These are phyloP conservation scores for Ceratosolen fusciceps DNA, from an alignment of 1,140 invertebrate genomes.

Conservation along the genomic window DNA sequence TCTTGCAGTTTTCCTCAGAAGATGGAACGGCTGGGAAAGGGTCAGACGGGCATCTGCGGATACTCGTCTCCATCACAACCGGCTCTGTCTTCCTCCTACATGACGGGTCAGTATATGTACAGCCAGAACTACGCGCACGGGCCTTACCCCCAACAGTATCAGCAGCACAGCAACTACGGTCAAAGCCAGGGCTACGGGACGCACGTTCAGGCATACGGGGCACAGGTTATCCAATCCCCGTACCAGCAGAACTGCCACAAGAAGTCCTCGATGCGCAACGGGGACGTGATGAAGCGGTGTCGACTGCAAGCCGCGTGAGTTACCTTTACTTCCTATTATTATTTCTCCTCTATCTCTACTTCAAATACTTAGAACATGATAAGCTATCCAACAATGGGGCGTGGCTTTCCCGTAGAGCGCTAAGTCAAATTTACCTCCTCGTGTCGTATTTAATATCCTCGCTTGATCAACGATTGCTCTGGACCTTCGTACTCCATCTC, in stretches of 20 bases:
- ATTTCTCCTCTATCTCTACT: no score
- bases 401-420: no score
- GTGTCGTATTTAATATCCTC: no score
- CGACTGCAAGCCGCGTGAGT: constrained; percentile 79
- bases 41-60: constrained; percentile 3
- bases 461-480: no score
- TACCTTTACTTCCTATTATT: background rate
- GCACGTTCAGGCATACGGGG: constrained; percentile 64
- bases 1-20: constrained; percentile 73
- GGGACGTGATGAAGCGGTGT: constrained; percentile 79
- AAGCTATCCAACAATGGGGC: no score
- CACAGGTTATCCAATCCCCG: constrained; percentile 61
- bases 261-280: constrained; percentile 78
- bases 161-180: constrained; percentile 65
- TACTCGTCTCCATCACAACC: constrained; percentile 43
- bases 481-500: no score
- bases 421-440: no score
- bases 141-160: constrained; percentile 56
- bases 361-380: no score
- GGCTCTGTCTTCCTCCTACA: constrained; percentile 67
- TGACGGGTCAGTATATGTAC: constrained; percentile 72
- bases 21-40: constrained; percentile 70
- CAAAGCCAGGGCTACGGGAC: constrained; percentile 63
- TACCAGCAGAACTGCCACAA: constrained; percentile 76
- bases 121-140: constrained; percentile 71